phyloP scores from a whole-genome alignment of 2,113 vertebrate genomes.

The Corythornis vintsioides region DNA sequence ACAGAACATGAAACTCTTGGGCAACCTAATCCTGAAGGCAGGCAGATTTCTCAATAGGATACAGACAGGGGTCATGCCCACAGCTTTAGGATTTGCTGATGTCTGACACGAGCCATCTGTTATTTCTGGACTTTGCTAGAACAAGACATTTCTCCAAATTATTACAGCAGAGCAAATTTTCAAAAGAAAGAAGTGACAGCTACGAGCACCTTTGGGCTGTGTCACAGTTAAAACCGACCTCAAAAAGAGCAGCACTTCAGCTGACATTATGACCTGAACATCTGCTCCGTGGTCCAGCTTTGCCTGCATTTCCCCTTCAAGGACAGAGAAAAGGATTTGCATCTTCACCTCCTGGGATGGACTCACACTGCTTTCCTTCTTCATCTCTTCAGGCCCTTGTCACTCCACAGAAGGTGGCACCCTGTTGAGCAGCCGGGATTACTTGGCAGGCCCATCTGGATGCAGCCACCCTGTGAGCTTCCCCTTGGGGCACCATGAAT shows the following conservation, averaged over 20 bases:
- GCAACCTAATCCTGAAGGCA: not conserved
- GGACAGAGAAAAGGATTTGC: conserved; percentile 34
- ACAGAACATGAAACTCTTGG: not conserved
- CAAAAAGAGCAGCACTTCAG: not conserved
- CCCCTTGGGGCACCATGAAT: conserved; percentile 25
- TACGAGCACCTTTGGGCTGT: not conserved
- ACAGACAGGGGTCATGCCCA: not conserved
- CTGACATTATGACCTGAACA: not conserved
- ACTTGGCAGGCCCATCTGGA: conserved; percentile 60
- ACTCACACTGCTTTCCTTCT: conserved; percentile 20
- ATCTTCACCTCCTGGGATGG: conserved; percentile 21
- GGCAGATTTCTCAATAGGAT: not conserved
- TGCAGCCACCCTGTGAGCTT: conserved; percentile 7
- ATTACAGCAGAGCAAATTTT: not conserved
- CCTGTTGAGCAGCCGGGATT: conserved; percentile 35
- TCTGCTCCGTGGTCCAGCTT: conserved; percentile 8
- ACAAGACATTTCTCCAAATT: conserved; percentile 9
- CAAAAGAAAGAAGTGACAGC: not conserved
- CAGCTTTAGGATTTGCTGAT: conserved; percentile 15
- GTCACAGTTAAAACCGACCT: conserved; percentile 4
- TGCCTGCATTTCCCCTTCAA: conserved; percentile 35
- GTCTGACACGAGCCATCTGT: conserved; percentile 15
- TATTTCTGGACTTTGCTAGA: not conserved
- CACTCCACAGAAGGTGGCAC: conserved; percentile 41
- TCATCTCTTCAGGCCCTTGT: conserved; percentile 55